Evolutionary conservation across 2,888 invertebrate species (phyloP).

Genomic region (Lepidochrysops patricia): DNA sequence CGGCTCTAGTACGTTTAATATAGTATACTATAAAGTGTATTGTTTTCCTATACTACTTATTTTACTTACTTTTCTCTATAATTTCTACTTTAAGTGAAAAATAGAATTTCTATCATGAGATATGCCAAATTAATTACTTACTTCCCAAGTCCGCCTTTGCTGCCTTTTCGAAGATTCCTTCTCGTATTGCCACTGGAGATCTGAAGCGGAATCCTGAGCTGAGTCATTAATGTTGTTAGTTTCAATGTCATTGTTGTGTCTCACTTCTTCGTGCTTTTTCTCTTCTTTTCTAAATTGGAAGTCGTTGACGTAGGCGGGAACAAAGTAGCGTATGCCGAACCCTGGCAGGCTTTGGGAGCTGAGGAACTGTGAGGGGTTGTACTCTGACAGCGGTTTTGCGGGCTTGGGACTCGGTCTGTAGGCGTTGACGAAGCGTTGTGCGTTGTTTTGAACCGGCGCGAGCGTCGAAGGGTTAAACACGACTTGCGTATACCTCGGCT

Average conservation of each 20-base stretch:
- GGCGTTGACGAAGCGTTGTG: slow-evolving; percentile 57
- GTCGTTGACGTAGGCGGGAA: slow-evolving; percentile 41
- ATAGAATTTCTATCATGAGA: slow-evolving; percentile 15
- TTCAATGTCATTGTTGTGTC: slow-evolving; percentile 54
- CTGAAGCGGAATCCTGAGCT: slow-evolving; percentile 40
- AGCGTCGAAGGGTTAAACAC: slow-evolving; percentile 37
- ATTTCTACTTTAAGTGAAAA: too few species aligned
- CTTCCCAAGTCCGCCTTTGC: slow-evolving; percentile 31
- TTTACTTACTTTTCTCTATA: too few species aligned
- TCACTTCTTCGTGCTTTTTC: slow-evolving; percentile 48
- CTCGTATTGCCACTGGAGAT: slow-evolving; percentile 57
- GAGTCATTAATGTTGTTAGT: slow-evolving; percentile 39
- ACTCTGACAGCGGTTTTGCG: slow-evolving; percentile 33
- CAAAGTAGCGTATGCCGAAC: slow-evolving; percentile 56
- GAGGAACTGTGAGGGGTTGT: slow-evolving; percentile 45
- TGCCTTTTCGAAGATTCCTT: slow-evolving; percentile 49
- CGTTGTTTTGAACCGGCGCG: slow-evolving; percentile 41
- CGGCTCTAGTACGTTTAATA: too few species aligned
- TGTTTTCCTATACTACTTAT: too few species aligned
- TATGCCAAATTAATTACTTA: not conserved
- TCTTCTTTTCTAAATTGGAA: slow-evolving; percentile 32
- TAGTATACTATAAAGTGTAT: too few species aligned
- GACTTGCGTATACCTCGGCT: slow-evolving; percentile 57
- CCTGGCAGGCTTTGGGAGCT: slow-evolving; percentile 59
- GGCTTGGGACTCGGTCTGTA: slow-evolving; percentile 46